Percentiles rank a stretch among this genome's conserved stretches.
phyloP scores from a whole-genome alignment of 2,888 invertebrate genomes.

The Ectropis crepuscularia region DNA sequence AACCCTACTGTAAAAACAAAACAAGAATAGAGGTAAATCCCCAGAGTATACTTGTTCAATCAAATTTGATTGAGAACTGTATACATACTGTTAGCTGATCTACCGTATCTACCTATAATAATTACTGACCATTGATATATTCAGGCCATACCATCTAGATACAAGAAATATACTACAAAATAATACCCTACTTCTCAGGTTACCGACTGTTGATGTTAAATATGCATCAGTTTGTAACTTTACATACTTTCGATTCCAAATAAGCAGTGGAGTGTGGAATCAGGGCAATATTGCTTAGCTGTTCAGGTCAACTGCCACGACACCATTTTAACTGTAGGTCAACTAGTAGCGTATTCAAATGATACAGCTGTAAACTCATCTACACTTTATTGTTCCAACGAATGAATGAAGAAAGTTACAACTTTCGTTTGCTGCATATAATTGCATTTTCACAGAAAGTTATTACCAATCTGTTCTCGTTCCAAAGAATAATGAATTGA shows the following conservation, averaged over 20 bases:
- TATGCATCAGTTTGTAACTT: constrained; percentile 17
- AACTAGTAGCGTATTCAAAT: constrained; percentile 3
- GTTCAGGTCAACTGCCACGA: constrained; percentile 65
- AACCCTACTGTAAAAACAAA: no score
- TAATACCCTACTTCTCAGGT: neutral
- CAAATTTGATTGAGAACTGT: no score
- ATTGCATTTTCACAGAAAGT: constrained; percentile 22
- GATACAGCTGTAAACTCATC: neutral
- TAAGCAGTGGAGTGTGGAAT: constrained; percentile 64
- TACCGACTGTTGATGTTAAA: neutral
- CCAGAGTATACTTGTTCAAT: no score
- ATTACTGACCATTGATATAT: no score
- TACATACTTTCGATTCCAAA: constrained; percentile 45
- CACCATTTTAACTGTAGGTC: constrained; percentile 36
- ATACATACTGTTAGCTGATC: no score
- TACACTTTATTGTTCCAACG: constrained; percentile 10
- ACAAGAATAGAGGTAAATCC: no score
- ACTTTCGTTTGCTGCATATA: constrained; percentile 17
- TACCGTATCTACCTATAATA: no score
- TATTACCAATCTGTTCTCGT: constrained; percentile 9
- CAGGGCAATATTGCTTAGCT: constrained; percentile 52
- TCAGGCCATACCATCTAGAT: no score
- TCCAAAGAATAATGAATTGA: constrained; percentile 13
- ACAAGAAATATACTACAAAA: neutral
- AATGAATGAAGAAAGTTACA: constrained; percentile 16